phyloP scores from a whole-genome alignment of 1,140 invertebrate species.

The Helicoverpa zea region DNA sequence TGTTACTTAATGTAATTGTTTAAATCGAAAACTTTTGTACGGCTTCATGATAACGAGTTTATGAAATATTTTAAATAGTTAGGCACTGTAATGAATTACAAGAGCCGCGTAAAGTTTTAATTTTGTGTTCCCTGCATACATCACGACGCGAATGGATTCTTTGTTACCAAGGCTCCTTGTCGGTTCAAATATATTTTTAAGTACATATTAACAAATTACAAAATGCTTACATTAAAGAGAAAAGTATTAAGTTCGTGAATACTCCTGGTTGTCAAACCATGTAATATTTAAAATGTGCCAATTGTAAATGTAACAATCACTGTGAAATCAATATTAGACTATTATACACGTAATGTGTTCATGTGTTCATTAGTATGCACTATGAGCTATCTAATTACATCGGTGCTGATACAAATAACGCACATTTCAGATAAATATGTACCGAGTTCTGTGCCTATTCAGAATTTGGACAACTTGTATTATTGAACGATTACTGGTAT shows the following conservation, averaged over 20 bases:
- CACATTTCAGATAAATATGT: conserved; percentile 35
- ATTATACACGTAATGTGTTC: conserved; percentile 43
- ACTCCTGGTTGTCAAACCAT: conserved; percentile 17
- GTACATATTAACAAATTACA: conserved; percentile 36
- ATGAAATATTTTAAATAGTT: conserved; percentile 44
- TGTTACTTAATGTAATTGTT: conserved; percentile 83
- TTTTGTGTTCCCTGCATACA: conserved; percentile 42
- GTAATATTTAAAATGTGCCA: conserved; percentile 43
- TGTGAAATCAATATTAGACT: conserved; percentile 44
- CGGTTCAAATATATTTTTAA: conserved; percentile 28
- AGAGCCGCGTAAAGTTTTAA: conserved; percentile 45
- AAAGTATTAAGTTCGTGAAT: conserved; percentile 25
- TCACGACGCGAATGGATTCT: conserved; percentile 55
- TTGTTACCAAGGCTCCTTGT: conserved; percentile 63
- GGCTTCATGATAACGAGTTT: conserved; percentile 57
- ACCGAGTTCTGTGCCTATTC: conserved; percentile 9
- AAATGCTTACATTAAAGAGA: conserved; percentile 22
- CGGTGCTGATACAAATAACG: conserved; percentile 44
- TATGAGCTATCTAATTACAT: conserved; percentile 30
- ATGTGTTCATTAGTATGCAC: conserved; percentile 23
- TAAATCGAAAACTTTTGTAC: conserved; percentile 73
- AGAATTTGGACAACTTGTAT: conserved; percentile 15
- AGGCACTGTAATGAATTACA: conserved; percentile 45
- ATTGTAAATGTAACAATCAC: conserved; percentile 35
- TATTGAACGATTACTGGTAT: conserved; percentile 19